Evolutionary conservation across 2,797 vertebrate genomes (phyloP), one percentile per base, ranked within the genome.

Genomic region (Dromococcyx pavoninus): DNA sequence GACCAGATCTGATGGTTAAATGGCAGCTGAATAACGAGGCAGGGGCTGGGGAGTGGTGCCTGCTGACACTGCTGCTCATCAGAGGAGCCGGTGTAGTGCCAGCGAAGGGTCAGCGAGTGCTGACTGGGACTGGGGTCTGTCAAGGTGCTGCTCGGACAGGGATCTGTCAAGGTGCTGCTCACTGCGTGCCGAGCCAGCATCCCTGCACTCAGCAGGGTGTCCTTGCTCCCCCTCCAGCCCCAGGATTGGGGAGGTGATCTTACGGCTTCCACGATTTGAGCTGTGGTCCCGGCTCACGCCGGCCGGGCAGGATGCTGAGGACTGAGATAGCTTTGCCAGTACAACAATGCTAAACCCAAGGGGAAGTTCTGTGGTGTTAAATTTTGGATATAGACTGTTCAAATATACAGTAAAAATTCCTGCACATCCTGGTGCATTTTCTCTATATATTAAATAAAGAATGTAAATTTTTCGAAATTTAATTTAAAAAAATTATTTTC

Each of bases 21-120:
- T 17, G 19, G 51, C 5, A 39, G 58, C 35, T 58, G 51, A 64
- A 35, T 35, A 56, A 27, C 2, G 37, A n/a, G 53, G 15, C 1
- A 2, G 46, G 62, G 27, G 8, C 39, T 18, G 15, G 78, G 54
- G 32, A 16, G 24, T 56, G 13, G 48, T 58, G 37, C 43, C 11
- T 3, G 50, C 7, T 1, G 28, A 6, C 30, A 5, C 11, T 27
- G 67, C 61, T 51, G 79, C 53, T n/a, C 2, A 0, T 10, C 53
- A 10, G 72, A 56, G 53, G 39, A 82, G 21, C 51, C 48, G 53
- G n/a, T 57, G 32, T 21, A 0, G 0, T n/a, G 33, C 32, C 27
- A 25, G 39, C 51, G 27, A 19, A n/a, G 39, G 39, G 32, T 37
- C 48, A 27, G 32, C 22, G 10, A 10, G 1, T 5, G 17, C 60